phyloP scores from a whole-genome alignment of 2,888 invertebrate genomes.

The Abrostola tripartita region DNA sequence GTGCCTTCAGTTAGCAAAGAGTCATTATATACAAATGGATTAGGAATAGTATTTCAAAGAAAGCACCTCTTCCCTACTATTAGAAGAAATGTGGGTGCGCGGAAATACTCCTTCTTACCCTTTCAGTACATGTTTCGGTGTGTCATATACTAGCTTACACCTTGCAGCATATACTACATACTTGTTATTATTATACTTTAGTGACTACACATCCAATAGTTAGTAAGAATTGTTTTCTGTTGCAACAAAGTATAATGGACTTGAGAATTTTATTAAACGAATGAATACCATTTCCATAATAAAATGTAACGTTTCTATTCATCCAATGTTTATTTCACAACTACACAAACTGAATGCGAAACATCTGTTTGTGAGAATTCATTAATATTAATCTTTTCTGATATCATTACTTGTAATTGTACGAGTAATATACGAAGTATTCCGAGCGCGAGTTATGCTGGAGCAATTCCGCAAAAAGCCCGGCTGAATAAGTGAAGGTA shows the following conservation, averaged over 20 bases:
- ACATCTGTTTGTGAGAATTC: constrained; percentile 38
- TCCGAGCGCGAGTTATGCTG: constrained; percentile 34
- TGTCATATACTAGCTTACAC: too few relatives aligned
- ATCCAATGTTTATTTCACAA: constrained; percentile 20
- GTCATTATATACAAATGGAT: too few relatives aligned
- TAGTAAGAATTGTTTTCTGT: too few relatives aligned
- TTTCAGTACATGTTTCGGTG: too few relatives aligned
- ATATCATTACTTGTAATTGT: constrained; percentile 38
- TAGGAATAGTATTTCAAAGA: too few relatives aligned
- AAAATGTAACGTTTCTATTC: neutral
- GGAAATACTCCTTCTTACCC: too few relatives aligned
- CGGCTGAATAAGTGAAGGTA: constrained; percentile 67
- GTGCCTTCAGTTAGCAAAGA: neutral
- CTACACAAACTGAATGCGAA: constrained; percentile 15
- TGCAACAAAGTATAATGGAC: neutral
- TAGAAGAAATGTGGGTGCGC: too few relatives aligned
- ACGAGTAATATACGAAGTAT: constrained; percentile 27
- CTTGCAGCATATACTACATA: too few relatives aligned
- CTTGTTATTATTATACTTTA: too few relatives aligned
- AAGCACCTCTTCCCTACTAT: too few relatives aligned
- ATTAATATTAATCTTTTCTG: constrained; percentile 46
- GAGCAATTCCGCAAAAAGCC: constrained; percentile 68
- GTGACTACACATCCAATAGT: too few relatives aligned
- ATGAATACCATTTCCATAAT: neutral
- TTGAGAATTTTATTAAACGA: neutral